Percentiles rank a stretch among this genome's conserved stretches.
Evolutionary conservation across 2,113 vertebrate genomes (phyloP).

Genomic region (Lonchura striata): DNA sequence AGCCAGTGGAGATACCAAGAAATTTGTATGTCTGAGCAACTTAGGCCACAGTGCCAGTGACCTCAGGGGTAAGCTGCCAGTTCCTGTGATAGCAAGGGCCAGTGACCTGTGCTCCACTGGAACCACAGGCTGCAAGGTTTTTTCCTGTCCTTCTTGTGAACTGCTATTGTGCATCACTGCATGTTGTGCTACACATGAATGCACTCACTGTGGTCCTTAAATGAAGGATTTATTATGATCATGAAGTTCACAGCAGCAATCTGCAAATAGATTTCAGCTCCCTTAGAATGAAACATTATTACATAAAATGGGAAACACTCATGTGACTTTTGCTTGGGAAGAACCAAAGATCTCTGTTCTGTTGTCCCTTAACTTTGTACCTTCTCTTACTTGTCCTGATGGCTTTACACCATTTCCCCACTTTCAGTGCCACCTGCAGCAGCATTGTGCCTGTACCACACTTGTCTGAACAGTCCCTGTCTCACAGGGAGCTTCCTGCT

Average conservation of each 20-base stretch:
- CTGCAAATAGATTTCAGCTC: not conserved
- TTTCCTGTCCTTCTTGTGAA: not conserved
- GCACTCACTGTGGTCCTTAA: not conserved
- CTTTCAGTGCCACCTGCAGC: not conserved
- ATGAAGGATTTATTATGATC: not conserved
- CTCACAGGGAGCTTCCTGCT: not conserved
- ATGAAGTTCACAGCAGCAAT: not conserved
- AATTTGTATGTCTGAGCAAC: not conserved
- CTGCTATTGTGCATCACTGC: not conserved
- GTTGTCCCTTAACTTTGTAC: not conserved
- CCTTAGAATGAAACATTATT: not conserved
- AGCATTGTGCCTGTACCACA: not conserved
- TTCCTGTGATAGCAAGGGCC: not conserved
- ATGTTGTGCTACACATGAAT: not conserved
- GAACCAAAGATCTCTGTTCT: not conserved
- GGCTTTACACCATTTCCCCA: not conserved
- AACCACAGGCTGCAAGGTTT: not conserved
- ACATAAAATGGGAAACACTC: not conserved
- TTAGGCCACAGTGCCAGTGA: not conserved
- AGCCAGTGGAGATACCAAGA: not conserved
- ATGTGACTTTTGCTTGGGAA: not conserved
- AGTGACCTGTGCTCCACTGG: not conserved
- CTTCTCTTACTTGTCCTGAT: not conserved
- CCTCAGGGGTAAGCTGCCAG: not conserved
- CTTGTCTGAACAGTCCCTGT: not conserved